Evolutionary conservation across 2,797 vertebrate species (phyloP), one percentile per base, ranked within the genome.

Genomic region (Halcyon leucocephala): DNA sequence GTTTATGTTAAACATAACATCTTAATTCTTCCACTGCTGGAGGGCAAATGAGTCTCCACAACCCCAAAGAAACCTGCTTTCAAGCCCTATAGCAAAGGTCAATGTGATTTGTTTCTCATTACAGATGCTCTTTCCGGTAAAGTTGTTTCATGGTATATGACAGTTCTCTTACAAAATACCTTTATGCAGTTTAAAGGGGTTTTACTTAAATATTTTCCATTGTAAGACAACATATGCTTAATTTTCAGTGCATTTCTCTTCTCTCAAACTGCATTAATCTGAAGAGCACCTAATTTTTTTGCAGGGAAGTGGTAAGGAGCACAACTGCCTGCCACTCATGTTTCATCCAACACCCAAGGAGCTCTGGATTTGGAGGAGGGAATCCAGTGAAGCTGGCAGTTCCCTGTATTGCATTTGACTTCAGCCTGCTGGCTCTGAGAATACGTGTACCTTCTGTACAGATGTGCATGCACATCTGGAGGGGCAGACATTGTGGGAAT

Each of bases 1-100:
- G 90, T 95, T 95, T 95, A 82, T 94, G 86, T 95, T 93, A 94
- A 97, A 95, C 85, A 85, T 95, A 86, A 90, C 90, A 87, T 92
- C 84, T 95, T 96, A 91, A 96, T 96, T 96, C 95, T 89, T 84
- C 62, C 83, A 93, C 71, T 95, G 92, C 96, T 82, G 35, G 86
- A 94, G 91, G 95, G 96, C 81, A 96, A 90, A 95, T 91, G 76
- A 97, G 81, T 70, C 92, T 82, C 58, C 41, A 57, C 71, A 97
- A 42, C 31, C 73, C 82, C 44, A 84, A 41, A 85, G 80, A 84
- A 96, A 88, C 65, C 52, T 89, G 70, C 67, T 91, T 95, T 91
- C 76, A 90, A 76, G 52, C 85, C 80, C 52, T 71, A 13, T 42
- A 70, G 65, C 80, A 94, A 88, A 93, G 93, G 89, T 86, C 84